Evolutionary conservation across 2,888 invertebrate genomes (phyloP).

Genomic region (Ormyrus thymus): DNA sequence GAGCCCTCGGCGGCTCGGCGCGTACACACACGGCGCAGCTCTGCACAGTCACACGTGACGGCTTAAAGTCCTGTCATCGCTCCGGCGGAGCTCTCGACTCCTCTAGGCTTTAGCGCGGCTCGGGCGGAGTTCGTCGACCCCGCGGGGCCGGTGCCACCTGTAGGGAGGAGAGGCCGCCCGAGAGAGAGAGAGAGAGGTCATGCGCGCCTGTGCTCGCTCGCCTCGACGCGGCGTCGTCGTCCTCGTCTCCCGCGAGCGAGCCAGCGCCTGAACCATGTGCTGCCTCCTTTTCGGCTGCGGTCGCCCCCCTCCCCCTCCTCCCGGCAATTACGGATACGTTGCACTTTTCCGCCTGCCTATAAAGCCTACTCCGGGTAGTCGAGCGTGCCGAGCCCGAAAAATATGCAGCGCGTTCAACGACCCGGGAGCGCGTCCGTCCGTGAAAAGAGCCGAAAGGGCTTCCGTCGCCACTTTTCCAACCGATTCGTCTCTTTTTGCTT

Average conservation of each 20-base stretch:
- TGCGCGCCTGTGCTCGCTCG: slow-evolving; percentile 10
- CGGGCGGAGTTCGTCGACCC: slow-evolving; percentile 49
- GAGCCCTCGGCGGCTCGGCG: neutral
- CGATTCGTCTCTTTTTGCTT: too few relatives aligned
- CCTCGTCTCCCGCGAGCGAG: neutral
- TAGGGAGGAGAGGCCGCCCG: slow-evolving; percentile 11
- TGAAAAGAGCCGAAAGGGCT: slow-evolving; percentile 18
- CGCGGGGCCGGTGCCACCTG: slow-evolving; percentile 41
- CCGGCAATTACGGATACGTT: slow-evolving; percentile 27
- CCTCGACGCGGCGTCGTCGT: neutral
- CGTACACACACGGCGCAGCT: neutral
- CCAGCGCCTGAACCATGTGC: neutral
- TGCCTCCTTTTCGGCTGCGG: slow-evolving; percentile 23
- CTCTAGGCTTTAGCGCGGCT: neutral
- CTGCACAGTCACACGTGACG: too few relatives aligned
- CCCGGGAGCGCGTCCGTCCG: slow-evolving; percentile 37
- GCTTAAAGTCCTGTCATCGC: slow-evolving; percentile 34
- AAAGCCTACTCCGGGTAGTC: neutral
- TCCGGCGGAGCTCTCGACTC: neutral
- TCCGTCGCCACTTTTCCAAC: too few relatives aligned
- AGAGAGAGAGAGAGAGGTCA: slow-evolving; percentile 42
- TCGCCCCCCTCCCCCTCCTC: too few relatives aligned
- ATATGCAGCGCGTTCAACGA: slow-evolving; percentile 45
- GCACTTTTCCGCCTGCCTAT: slow-evolving; percentile 42
- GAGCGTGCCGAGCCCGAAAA: neutral